Evolutionary conservation across 2,113 vertebrate genomes (phyloP).

Genomic region (Theristicus caerulescens): DNA sequence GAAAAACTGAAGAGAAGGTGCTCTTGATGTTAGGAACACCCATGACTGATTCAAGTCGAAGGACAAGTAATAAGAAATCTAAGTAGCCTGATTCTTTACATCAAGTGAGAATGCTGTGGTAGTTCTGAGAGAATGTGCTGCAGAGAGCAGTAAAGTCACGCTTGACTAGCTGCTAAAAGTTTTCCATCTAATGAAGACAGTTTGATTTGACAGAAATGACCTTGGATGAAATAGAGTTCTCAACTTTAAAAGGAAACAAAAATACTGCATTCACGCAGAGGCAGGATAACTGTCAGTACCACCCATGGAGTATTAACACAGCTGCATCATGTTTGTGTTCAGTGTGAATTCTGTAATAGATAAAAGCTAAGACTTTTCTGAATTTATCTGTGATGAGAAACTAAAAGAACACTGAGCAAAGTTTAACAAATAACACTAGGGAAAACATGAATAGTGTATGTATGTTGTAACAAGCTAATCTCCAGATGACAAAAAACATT

Average conservation of each 20-base stretch:
- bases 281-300: neutral
- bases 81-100: neutral
- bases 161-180: neutral
- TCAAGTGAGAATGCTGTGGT: neutral
- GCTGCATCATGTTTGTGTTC: neutral
- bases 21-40: neutral
- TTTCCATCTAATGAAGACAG: neutral
- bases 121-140: neutral
- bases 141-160: neutral
- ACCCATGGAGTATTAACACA: constrained; percentile 9
- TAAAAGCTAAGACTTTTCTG: neutral
- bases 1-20: neutral
- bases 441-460: neutral
- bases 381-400: neutral
- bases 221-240: neutral
- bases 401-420: neutral
- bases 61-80: neutral
- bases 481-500: neutral
- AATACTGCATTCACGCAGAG: neutral
- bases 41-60: neutral
- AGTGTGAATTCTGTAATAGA: neutral
- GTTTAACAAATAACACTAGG: neutral
- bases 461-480: neutral
- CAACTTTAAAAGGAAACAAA: neutral
- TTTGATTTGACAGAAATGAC: neutral